Base-by-base conservation (phyloP, 2,113 vertebrate species). In the Orientallactaga bullata region DNA sequence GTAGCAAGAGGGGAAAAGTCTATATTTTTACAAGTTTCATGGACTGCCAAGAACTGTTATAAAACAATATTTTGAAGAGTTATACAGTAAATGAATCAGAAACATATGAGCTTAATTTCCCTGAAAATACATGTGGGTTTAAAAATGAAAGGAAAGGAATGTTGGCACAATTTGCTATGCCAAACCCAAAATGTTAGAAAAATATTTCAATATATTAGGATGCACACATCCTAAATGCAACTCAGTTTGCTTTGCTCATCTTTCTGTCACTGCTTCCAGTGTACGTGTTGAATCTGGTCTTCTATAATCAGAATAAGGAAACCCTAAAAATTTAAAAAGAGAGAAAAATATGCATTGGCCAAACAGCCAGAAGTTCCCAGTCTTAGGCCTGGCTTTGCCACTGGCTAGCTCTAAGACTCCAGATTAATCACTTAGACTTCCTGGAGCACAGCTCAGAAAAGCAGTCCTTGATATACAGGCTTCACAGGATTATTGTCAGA, bases 1-100 rank as follows among this genome's bases (percentile, higher is more conserved):
- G 96, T 96, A 97, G 95, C 93, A 95, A 86, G 68, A 94, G 18
- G 82, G 55, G 63, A 66, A 91, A 90, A 90, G 92, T 90, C 96
- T 95, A 79, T 95, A 97, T 96, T 97, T 97, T 96, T 92, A 97
- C 97, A 92, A 85, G 88, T 93, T 96, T 97, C 88, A 79, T 92
- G 51, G 71, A 80, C 94, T 95, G 96, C 96, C 96, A 97, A 96
- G 92, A 90, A 93, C 96, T 92, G 92, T 96, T 97, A 97, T 97
- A 97, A 97, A 97, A 97, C 95, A 96, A 97, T 96, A 97, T 97
- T 97, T 97, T 97, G 96, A 97, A 95, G 96, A 96, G 93, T 97
- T 97, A 96, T 95, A 96, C 96, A 96, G 96, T 95, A 97, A 96
- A 97, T 97, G 96, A 96, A 97, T 97, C 96, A 96, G 96, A 97